Conservation (phyloP, 2,888 invertebrate genomes). For the Nymphalis c-album region DNA sequence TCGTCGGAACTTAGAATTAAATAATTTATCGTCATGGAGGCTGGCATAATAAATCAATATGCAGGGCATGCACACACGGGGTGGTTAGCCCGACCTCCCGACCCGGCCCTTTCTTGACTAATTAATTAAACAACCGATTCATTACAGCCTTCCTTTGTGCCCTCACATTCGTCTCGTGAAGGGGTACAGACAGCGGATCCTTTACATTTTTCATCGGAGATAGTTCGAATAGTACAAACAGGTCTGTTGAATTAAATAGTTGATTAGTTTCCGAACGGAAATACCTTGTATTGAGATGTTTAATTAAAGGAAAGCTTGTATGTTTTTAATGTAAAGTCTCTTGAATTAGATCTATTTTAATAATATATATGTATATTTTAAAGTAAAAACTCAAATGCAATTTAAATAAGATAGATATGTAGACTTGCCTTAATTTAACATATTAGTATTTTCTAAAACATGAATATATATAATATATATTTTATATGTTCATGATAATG, state of each 20-base stretch:
- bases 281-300: constrained; percentile 5
- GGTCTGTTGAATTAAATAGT: constrained; percentile 24
- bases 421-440: too few relatives aligned
- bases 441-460: too few relatives aligned
- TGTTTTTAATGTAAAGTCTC: constrained; percentile 1
- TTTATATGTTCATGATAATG: too few relatives aligned
- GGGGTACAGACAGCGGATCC: constrained; percentile 59
- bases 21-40: constrained; percentile 75
- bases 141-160: constrained; percentile 83
- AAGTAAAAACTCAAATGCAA: too few relatives aligned
- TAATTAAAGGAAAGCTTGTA: constrained; percentile 1
- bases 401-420: too few relatives aligned
- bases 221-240: constrained; percentile 32
- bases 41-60: constrained; percentile 80
- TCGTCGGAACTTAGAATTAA: constrained; percentile 76
- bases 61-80: constrained; percentile 76
- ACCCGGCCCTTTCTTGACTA: constrained; percentile 80
- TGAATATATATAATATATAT: too few relatives aligned
- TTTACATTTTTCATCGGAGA: constrained; percentile 43
- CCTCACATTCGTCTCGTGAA: constrained; percentile 77
- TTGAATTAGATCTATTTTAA: neutral
- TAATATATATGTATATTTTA: too few relatives aligned
- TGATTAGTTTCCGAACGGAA: constrained; percentile 20
- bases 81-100: constrained; percentile 45
- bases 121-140: constrained; percentile 90